phyloP scores from a whole-genome alignment of 1,140 invertebrate species.

The Rhynchophorus ferrugineus region DNA sequence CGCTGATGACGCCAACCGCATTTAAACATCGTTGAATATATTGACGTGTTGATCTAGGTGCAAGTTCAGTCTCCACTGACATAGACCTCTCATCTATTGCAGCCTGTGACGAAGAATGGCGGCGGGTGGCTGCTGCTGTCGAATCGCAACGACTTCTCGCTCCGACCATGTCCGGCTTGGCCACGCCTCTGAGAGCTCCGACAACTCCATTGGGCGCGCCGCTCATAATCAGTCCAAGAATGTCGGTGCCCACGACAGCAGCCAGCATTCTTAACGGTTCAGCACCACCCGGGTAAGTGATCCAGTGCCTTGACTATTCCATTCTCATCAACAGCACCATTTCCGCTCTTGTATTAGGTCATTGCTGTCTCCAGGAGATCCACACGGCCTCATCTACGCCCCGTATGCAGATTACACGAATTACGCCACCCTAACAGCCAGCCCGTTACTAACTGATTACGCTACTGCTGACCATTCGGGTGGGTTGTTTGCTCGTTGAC shows the following conservation, averaged over 20 bases:
- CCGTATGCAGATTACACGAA: slow-evolving; percentile 83
- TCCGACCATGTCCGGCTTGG: slow-evolving; percentile 52
- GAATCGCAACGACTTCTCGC: slow-evolving; percentile 69
- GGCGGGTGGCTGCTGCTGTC: slow-evolving; percentile 61
- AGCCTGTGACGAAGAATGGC: slow-evolving; percentile 72
- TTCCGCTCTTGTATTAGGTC: slow-evolving; percentile 26
- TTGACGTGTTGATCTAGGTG: no score
- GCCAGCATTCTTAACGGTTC: slow-evolving; percentile 64
- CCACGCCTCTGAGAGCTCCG: slow-evolving; percentile 58
- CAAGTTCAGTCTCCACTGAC: slow-evolving; percentile 20
- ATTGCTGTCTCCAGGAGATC: slow-evolving; percentile 51
- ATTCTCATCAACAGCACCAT: neutral
- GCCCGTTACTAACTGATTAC: slow-evolving; percentile 77
- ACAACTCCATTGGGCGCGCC: slow-evolving; percentile 71
- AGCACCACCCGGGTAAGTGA: slow-evolving; percentile 48
- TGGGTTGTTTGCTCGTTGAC: slow-evolving; percentile 83
- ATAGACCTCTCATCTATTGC: slow-evolving; percentile 23
- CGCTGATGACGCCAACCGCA: no score
- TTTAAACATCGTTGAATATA: no score
- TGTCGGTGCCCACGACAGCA: slow-evolving; percentile 72
- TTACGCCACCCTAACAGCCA: slow-evolving; percentile 75
- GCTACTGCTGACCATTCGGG: slow-evolving; percentile 81
- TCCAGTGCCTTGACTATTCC: slow-evolving; percentile 9
- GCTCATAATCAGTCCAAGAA: slow-evolving; percentile 77
- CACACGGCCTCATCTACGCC: slow-evolving; percentile 57